These are phyloP conservation scores for Mesochorus sp. DNA, from an alignment of 2,888 invertebrate genomes.

Conservation along the genomic window DNA sequence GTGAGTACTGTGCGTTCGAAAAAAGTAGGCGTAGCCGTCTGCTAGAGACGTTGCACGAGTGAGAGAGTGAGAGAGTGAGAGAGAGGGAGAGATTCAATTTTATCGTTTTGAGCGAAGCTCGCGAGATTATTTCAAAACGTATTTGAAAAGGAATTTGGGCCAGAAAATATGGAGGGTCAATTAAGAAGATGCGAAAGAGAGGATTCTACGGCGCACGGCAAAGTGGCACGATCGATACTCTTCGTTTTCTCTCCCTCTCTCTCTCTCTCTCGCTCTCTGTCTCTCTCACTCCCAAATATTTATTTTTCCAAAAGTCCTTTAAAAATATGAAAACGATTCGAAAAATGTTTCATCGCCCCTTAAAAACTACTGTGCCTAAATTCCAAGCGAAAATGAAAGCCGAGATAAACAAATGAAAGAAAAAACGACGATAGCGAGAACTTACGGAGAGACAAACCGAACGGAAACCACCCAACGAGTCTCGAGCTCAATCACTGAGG, in stretches of 20 bases:
- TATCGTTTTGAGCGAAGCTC: not conserved
- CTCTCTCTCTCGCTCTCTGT: not conserved
- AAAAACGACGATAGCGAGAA: constrained; percentile 55
- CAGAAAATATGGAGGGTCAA: constrained; percentile 21
- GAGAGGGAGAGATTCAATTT: not conserved
- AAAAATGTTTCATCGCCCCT: not conserved
- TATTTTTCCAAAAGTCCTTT: no score
- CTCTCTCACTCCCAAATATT: not conserved
- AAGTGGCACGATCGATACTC: constrained; percentile 74
- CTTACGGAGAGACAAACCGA: constrained; percentile 70
- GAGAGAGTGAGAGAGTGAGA: constrained; percentile 11
- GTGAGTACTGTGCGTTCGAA: constrained; percentile 76
- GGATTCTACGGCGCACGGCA: constrained; percentile 70
- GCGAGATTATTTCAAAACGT: not conserved
- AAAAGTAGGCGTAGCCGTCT: constrained; percentile 78
- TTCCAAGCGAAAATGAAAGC: not conserved
- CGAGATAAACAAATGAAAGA: constrained; percentile 1
- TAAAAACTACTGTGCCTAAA: not conserved
- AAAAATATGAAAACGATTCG: not conserved
- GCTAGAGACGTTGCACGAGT: constrained; percentile 57
- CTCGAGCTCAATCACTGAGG: constrained; percentile 70
- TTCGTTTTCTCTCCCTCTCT: constrained; percentile 33
- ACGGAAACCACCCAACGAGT: constrained; percentile 71
- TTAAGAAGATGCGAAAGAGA: constrained; percentile 1
- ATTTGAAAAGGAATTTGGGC: not conserved